phyloP scores from a whole-genome alignment of 1,140 invertebrate genomes.

The Scaptomyza pallida region DNA sequence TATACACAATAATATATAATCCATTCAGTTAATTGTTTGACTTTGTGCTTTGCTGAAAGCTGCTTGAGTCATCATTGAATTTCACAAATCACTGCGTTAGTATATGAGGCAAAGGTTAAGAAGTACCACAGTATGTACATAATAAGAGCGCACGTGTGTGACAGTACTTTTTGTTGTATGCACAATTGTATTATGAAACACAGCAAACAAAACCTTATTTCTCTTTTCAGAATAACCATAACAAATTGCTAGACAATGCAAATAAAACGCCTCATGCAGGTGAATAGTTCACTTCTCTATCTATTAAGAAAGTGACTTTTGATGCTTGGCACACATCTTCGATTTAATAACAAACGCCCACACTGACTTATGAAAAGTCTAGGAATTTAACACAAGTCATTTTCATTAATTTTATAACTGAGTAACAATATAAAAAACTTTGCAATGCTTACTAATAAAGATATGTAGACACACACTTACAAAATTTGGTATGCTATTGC shows the following conservation, averaged over 20 bases:
- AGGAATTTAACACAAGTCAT: conserved; percentile 7
- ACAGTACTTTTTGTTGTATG: conserved; percentile 4
- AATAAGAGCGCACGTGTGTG: conserved; percentile 17
- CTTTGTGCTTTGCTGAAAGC: conserved; percentile 29
- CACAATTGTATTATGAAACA: conserved; percentile 46
- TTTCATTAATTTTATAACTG: conserved; percentile 8
- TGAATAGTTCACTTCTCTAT: not conserved
- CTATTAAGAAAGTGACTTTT: not conserved
- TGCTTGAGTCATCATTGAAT: conserved; percentile 32
- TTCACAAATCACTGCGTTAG: conserved; percentile 11
- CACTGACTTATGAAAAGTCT: conserved; percentile 9
- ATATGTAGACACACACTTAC: conserved; percentile 22
- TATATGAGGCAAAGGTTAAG: conserved; percentile 9
- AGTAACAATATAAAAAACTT: not conserved
- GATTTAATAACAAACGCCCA: conserved; percentile 44
- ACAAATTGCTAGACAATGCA: too few relatives aligned
- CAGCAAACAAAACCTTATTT: not conserved
- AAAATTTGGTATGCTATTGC: conserved; percentile 34
- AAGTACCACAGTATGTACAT: conserved; percentile 1
- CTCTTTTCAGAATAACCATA: not conserved
- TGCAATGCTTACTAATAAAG: not conserved
- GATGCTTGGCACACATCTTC: not conserved
- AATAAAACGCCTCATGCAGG: not conserved
- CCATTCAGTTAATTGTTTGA: conserved; percentile 9
- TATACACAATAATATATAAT: conserved; percentile 11